Base-by-base conservation (phyloP, 1,140 invertebrate species). In the Steinernema feltiae region DNA sequence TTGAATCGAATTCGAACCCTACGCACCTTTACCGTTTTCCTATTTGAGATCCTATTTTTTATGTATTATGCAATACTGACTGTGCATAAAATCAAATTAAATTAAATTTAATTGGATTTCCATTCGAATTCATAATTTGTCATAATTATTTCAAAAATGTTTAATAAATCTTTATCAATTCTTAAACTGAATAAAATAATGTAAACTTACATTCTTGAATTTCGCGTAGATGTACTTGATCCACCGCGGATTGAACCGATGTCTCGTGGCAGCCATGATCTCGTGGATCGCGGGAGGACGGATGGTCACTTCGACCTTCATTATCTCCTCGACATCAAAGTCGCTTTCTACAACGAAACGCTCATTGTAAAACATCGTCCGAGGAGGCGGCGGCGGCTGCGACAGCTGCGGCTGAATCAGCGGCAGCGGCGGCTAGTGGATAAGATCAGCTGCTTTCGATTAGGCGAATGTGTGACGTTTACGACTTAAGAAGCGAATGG, bases 181-280 rank as follows among this genome's bases (percentile, higher is more conserved):
- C 17, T 2, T n/a, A n/a, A n/a, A n/a, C n/a, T n/a, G n/a, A n/a
- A n/a, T n/a, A n/a, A n/a, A n/a, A n/a, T 79, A 78, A 18, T 17
- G 30, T 30, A 7, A 30, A 76, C 76, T 79, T 63, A 84, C 83
- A 77, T 84, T 84, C 71, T 84, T 84, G 72, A 84, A 84, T 32
- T 71, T 73, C 0, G 77, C 77, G 70, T 84, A 84, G 72, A 86
- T 82, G 70, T 84, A 84, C 75, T 84, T 84, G 3, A 84, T 63
- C 82, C 83, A 84, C 69, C 74, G 71, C 0, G 74, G 46, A 48
- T 46, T 70, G 63, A 84, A 84, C 18, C 84, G 83, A 76, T 84
- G 46, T 21, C 18, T 21, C 21, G 81, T 84, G 17, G 48, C 21
- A 24, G 75, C 81, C 32, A 73, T 21, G n/a, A 82, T 48, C 30